Percentiles rank a stretch among this genome's conserved stretches.
Evolutionary conservation across 2,113 vertebrate species (phyloP).

Genomic region (rat (Rattus norvegicus)): GRCr8 NC_086019.1:128472501-128473000

Average conservation of each 20-base stretch:
- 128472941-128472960: too few relatives aligned
- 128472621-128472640: too few relatives aligned
- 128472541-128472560: background rate
- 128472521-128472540: background rate
- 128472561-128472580: too few relatives aligned
- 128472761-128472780: background rate
- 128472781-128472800: background rate
- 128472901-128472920: background rate
- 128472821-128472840: background rate
- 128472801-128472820: background rate
- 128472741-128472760: background rate
- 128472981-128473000: background rate
- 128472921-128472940: background rate
- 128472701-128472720: background rate
- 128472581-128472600: background rate
- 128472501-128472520: background rate
- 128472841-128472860: background rate
- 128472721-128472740: background rate
- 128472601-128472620: background rate
- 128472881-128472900: background rate
- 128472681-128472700: background rate
- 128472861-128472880: background rate
- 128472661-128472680: background rate
- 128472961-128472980: background rate
- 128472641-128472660: background rate